Evolutionary conservation across 35 echinoderm and acorn worm genomes (phyloP).

Genomic region (Eucidaris tribuloides): DNA sequence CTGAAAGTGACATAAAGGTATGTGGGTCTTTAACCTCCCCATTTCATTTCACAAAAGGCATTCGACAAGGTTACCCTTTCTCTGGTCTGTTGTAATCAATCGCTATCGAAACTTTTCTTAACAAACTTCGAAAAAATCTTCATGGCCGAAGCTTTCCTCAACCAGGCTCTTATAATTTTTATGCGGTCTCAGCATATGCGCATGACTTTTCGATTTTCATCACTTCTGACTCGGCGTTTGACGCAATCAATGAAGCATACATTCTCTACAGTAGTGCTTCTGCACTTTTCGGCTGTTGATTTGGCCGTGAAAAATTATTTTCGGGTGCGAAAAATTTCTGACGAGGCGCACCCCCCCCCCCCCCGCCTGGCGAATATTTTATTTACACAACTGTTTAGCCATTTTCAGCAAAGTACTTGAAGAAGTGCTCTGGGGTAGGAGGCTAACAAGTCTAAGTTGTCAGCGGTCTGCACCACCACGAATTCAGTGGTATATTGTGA

Average conservation of each 20-base stretch:
- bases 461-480: too few species aligned
- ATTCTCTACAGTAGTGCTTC: background rate
- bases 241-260: background rate
- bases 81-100: conserved; percentile 15
- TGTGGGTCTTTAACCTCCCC: background rate
- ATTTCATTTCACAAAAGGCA: background rate
- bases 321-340: too few species aligned
- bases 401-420: too few species aligned
- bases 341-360: too few species aligned
- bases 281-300: background rate
- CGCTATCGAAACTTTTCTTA: conserved; percentile 2
- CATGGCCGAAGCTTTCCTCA: background rate
- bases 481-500: too few species aligned
- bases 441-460: too few species aligned
- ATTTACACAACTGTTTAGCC: too few species aligned
- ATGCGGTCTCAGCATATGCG: background rate
- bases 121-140: background rate
- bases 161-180: background rate
- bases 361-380: too few species aligned
- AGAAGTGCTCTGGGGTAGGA: too few species aligned
- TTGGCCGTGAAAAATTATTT: too few species aligned
- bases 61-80: conserved; percentile 23
- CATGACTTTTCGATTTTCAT: background rate
- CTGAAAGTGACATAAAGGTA: background rate
- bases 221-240: background rate